Base-by-base conservation (phyloP, 2,797 vertebrate species). In the Microcaecilia unicolor region DNA sequence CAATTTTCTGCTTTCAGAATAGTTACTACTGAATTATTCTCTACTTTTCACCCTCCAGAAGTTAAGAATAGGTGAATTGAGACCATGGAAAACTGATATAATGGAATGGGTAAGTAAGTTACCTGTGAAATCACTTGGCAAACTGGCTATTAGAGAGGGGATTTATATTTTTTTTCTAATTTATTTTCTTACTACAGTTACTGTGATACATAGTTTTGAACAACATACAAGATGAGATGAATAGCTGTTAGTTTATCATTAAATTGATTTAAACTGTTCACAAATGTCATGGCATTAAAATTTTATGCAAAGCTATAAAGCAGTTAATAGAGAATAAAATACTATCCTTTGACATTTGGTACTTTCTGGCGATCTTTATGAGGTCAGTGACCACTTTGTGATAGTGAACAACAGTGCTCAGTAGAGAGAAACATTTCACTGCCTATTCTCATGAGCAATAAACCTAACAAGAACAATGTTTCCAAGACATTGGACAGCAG, bases 201-300 rank as follows among this genome's bases (percentile, higher is more conserved):
- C 36, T 41, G n/a, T n/a, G 39, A 31, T 58, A 34, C 43, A 58
- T 37, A 13, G 43, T 37, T 52, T 41, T 46, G 15, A 24, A 32
- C 15, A 16, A 15, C 20, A 53, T 53, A 25, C 31, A 26, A 40
- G 37, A 51, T 20, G 8, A 67, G 37, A 37, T 44, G 23, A 34
- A 26, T 51, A 61, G 48, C 25, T 15, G 10, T 40, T 64, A 28
- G 48, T 29, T 6, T 59, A 64, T 49, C 55, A 48, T 58, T 64
- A 61, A 23, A 43, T 47, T 67, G 60, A 66, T 65, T 75, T 75
- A 74, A 58, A 15, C 28, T 41, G 48, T 45, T 8, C 2, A 41
- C 34, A 70, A 67, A 75, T 73, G 60, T 42, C 55, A 38, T 7
- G 29, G 11, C 44, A 71, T 75, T 71, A 61, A 48, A 44, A 35